Base-by-base conservation (phyloP, 2,888 invertebrate species). In the Rhodophaea formosa region DNA sequence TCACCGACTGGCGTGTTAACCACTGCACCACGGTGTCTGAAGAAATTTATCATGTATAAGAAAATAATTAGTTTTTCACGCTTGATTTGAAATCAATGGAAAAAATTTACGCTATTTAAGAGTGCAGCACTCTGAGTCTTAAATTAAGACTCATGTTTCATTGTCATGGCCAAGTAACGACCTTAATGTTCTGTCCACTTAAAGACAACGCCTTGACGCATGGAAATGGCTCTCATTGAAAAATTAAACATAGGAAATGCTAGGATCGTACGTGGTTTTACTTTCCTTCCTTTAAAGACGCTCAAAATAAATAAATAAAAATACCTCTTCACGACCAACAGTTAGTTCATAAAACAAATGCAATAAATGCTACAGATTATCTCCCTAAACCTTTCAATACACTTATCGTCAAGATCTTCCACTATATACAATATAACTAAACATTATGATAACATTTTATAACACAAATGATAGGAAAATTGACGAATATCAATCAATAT, bases 401-500 rank as follows among this genome's bases (percentile, higher is more conserved):
- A 45, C 17, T 16, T 54, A 45, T n/a, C 43, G 10, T 45, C 32
- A 32, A 45, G 53, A 30, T 44, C 54, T 54, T 12, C 16, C 70
- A 67, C 62, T 66, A 66, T 17, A 17, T 44, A n/a, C 15, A 14
- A 44, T 30, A 7, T 16, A 15, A 44, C 29, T 42, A 14, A 15
- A 44, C 43, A 43, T 54, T 54, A 53, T 14, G 61, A 62, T 64
- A 69, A 62, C 56, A 58, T 17, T 59, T 59, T 56, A 58, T 59
- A 61, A 39, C 59, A 61, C 62, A 59, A 47, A 62, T 51, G 53
- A 54, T 52, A 17, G 56, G 56, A 56, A 70, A 69, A 69, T 54
- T 53, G 61, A 56, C 23, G 23, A 64, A 69, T 73, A 66, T 62
- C 66, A 73, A 80, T 80, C 82, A 80, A 80, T 80, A 78, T 69